Percentiles rank a stretch among this genome's conserved stretches.
phyloP scores from a whole-genome alignment of 2,888 invertebrate species.

The Antitype chi region DNA sequence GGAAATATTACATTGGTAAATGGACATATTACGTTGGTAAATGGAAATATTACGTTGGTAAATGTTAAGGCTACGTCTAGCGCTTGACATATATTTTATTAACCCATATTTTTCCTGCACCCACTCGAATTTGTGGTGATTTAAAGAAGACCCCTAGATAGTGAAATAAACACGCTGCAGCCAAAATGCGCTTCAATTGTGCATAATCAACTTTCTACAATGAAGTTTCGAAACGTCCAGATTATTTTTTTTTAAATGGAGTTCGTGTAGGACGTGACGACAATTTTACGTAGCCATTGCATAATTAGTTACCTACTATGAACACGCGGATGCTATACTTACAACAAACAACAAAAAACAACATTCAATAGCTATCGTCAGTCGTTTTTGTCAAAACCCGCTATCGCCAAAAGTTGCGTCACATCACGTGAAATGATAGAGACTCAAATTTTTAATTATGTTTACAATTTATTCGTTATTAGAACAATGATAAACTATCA shows the following conservation, averaged over 20 bases:
- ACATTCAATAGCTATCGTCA: slow-evolving; percentile 11
- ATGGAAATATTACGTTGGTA: not conserved
- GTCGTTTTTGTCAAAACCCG: slow-evolving; percentile 27
- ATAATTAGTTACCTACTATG: not conserved
- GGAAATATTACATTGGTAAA: not conserved
- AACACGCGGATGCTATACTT: slow-evolving; percentile 3
- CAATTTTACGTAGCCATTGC: not conserved
- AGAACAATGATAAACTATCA: slow-evolving; percentile 45
- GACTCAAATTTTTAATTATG: slow-evolving; percentile 22
- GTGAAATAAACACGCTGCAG: not conserved
- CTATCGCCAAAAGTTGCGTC: not conserved
- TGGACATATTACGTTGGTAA: not conserved
- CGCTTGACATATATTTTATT: not conserved
- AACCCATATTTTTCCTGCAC: not conserved
- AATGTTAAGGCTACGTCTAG: slow-evolving; percentile 2
- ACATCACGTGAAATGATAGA: slow-evolving; percentile 31
- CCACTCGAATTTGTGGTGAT: not conserved
- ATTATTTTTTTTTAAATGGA: no score
- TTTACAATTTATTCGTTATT: slow-evolving; percentile 42
- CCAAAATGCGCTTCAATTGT: not conserved
- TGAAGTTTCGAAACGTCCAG: not conserved
- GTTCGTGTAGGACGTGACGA: not conserved
- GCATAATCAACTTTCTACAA: not conserved
- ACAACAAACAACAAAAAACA: slow-evolving; percentile 24
- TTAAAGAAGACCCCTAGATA: not conserved